A percentile compares a stretch with the other conserved stretches of the same genome.
Evolutionary conservation across 2,797 vertebrate species (phyloP).

Genomic region (Cottoperca gobio): DNA sequence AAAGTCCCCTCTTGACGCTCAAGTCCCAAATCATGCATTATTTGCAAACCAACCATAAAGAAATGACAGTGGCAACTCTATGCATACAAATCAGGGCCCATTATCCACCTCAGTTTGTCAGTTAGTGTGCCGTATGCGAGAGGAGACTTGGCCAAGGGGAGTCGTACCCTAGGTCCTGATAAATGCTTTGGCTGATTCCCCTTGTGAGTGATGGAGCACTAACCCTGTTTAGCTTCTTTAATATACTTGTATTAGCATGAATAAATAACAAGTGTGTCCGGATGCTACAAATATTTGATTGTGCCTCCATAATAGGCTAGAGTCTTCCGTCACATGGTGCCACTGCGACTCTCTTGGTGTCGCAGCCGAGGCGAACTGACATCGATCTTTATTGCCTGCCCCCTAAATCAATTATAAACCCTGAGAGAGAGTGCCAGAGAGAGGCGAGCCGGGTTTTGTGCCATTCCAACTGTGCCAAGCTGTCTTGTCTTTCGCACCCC

Average conservation of each 20-base stretch:
- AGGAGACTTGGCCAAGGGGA: slow-evolving; percentile 70
- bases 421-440: slow-evolving; percentile 68
- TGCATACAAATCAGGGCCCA: slow-evolving; percentile 79
- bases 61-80: slow-evolving; percentile 71
- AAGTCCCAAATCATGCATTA: slow-evolving; percentile 77
- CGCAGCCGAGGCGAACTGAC: slow-evolving; percentile 85
- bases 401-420: slow-evolving; percentile 88
- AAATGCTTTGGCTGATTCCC: slow-evolving; percentile 94
- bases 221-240: slow-evolving; percentile 98
- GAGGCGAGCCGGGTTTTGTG: slow-evolving; percentile 40
- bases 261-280: slow-evolving; percentile 96
- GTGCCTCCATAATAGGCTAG: slow-evolving; percentile 93
- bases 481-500: slow-evolving; percentile 29
- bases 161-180: slow-evolving; percentile 86
- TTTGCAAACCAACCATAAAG: slow-evolving; percentile 75
- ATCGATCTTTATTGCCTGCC: slow-evolving; percentile 93
- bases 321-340: slow-evolving; percentile 91
- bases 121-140: slow-evolving; percentile 55
- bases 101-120: slow-evolving; percentile 76
- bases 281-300: slow-evolving; percentile 99
- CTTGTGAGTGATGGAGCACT: slow-evolving; percentile 95
- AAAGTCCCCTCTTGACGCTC: slow-evolving; percentile 49
- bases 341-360: slow-evolving; percentile 93
- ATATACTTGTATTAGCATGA: slow-evolving; percentile 99
- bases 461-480: slow-evolving; percentile 56